phyloP scores from a whole-genome alignment of 2,113 vertebrate genomes.

The Girardinichthys multiradiatus region DNA sequence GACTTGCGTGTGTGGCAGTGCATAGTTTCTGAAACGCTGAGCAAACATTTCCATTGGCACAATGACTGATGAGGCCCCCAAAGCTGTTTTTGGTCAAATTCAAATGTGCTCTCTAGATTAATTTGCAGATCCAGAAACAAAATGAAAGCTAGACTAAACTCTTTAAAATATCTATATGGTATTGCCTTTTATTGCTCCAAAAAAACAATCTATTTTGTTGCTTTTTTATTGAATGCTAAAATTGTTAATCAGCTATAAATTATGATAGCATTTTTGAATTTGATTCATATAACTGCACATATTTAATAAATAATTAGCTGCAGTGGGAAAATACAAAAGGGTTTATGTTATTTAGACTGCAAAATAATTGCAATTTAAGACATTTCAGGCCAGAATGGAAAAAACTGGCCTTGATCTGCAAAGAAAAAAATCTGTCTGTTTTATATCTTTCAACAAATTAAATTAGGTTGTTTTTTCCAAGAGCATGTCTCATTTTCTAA shows the following conservation, averaged over 20 bases:
- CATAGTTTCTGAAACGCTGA: constrained; percentile 16
- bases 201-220: neutral
- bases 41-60: constrained; percentile 13
- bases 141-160: neutral
- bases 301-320: neutral
- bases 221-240: neutral
- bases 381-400: neutral
- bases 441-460: neutral
- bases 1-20: neutral
- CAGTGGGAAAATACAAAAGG: neutral
- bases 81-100: constrained; percentile 1
- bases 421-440: constrained; percentile 2
- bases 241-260: neutral
- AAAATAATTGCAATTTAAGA: neutral
- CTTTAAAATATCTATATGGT: neutral
- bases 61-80: constrained; percentile 12
- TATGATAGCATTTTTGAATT: neutral
- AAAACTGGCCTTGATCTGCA: constrained; percentile 22
- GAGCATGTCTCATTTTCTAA: neutral
- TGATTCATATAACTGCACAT: neutral
- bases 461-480: neutral
- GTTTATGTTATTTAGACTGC: neutral
- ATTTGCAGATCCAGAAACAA: neutral
- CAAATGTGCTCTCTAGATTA: constrained; percentile 1
- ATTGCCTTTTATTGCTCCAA: neutral